Percentiles rank a stretch among this genome's conserved stretches.
Conservation (phyloP, 2,113 vertebrate species). For the Heterochromis multidens region DNA sequence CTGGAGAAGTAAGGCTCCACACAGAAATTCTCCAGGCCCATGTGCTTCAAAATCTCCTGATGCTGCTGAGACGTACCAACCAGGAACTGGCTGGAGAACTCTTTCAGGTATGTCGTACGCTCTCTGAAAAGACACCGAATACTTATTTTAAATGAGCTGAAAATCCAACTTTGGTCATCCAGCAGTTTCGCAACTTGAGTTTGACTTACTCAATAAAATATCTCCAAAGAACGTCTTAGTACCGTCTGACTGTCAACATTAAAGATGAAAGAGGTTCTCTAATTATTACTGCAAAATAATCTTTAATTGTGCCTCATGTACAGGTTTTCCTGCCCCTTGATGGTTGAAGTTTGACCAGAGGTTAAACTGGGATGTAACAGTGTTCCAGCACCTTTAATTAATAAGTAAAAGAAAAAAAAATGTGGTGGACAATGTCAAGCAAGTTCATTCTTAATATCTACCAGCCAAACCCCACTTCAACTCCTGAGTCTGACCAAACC, state of each 20-base stretch:
- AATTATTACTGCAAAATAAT: not conserved
- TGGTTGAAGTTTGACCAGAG: fast-evolving
- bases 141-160: fast-evolving
- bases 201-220: not conserved
- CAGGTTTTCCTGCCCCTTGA: not conserved
- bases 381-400: not conserved
- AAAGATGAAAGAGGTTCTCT: not conserved
- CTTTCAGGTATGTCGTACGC: conserved; percentile 77
- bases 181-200: not conserved
- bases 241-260: not conserved
- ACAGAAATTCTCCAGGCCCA: conserved; percentile 89
- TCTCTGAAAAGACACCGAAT: conserved; percentile 64
- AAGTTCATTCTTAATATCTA: not conserved
- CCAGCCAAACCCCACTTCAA: not conserved
- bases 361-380: not conserved
- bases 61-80: conserved; percentile 77
- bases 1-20: conserved; percentile 87
- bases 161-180: not conserved
- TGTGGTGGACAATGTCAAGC: not conserved
- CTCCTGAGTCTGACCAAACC: not conserved
- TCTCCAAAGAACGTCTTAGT: not conserved
- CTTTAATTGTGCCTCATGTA: not conserved
- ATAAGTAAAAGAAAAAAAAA: not conserved
- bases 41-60: conserved; percentile 80
- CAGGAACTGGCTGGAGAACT: conserved; percentile 83